These are phyloP conservation scores for Coregonus suidteri DNA, from an alignment of 2,797 vertebrate species.

Conservation along the genomic window DNA sequence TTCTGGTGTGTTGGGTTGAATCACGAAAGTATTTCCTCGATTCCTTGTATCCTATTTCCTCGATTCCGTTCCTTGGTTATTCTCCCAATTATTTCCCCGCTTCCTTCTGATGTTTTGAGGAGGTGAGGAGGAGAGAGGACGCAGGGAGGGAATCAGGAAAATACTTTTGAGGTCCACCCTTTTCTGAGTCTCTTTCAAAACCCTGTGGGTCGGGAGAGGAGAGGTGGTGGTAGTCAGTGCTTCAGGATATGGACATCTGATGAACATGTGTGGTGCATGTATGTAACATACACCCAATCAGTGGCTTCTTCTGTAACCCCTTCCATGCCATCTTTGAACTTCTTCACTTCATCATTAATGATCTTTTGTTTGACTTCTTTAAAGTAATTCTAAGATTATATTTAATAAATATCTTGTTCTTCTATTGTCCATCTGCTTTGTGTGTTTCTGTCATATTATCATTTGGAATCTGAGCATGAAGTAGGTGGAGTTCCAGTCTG, in stretches of 20 bases:
- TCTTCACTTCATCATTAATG: slow-evolving; percentile 66
- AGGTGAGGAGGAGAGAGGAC: background rate
- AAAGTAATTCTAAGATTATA: slow-evolving; percentile 79
- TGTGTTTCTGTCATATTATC: background rate
- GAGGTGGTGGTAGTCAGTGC: slow-evolving; percentile 20
- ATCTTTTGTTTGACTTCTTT: slow-evolving; percentile 70
- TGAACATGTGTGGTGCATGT: slow-evolving; percentile 63
- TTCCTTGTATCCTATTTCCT: background rate
- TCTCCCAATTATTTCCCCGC: background rate
- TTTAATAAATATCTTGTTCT: slow-evolving; percentile 85
- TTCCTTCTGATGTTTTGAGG: background rate
- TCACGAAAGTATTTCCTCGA: background rate
- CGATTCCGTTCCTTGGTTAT: no score
- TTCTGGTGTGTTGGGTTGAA: slow-evolving; percentile 21
- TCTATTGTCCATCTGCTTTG: slow-evolving; percentile 64
- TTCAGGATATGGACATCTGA: slow-evolving; percentile 33
- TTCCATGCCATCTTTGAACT: slow-evolving; percentile 69
- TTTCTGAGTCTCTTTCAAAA: slow-evolving; percentile 14
- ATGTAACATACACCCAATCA: slow-evolving; percentile 53
- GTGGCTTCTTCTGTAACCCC: slow-evolving; percentile 72
- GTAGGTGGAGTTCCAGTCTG: background rate
- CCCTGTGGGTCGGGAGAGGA: slow-evolving; percentile 19
- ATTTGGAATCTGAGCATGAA: background rate
- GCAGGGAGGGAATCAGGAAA: background rate
- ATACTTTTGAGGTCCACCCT: background rate